These are phyloP conservation scores for Silvanus unidentatus DNA, from an alignment of 2,888 invertebrate species.

Conservation along the genomic window DNA sequence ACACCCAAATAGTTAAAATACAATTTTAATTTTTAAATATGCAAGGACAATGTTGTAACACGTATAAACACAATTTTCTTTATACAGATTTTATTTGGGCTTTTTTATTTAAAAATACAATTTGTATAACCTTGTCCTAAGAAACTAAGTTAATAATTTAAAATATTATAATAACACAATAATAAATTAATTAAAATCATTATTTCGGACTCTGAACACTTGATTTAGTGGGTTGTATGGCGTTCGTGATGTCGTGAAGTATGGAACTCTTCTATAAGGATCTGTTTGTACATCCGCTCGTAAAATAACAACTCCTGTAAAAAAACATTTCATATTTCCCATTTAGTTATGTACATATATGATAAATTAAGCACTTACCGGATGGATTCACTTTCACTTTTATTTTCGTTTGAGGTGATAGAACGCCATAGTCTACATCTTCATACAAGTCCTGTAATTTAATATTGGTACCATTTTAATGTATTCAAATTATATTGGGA, in stretches of 20 bases:
- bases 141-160: constrained; percentile 31
- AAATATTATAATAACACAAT: constrained; percentile 3
- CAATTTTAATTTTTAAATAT: no score
- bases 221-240: constrained; percentile 51
- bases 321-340: constrained; percentile 8
- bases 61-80: no score
- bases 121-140: constrained; percentile 27
- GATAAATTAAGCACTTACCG: constrained; percentile 49
- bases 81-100: no score
- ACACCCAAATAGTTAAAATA: no score
- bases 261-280: constrained; percentile 36
- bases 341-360: constrained; percentile 3
- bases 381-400: constrained; percentile 92
- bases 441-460: constrained; percentile 72
- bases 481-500: no score
- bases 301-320: constrained; percentile 70
- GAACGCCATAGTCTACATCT: constrained; percentile 79
- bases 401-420: constrained; percentile 81
- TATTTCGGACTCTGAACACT: constrained; percentile 50
- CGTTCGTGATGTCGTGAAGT: constrained; percentile 40
- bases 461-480: constrained; percentile 4
- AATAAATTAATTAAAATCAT: constrained; percentile 31
- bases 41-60: no score
- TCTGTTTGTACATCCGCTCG: constrained; percentile 71
- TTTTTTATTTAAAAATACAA: constrained; percentile 24